Conservation (phyloP, 1,140 invertebrate genomes). For the Drosophila prosaltans region DNA sequence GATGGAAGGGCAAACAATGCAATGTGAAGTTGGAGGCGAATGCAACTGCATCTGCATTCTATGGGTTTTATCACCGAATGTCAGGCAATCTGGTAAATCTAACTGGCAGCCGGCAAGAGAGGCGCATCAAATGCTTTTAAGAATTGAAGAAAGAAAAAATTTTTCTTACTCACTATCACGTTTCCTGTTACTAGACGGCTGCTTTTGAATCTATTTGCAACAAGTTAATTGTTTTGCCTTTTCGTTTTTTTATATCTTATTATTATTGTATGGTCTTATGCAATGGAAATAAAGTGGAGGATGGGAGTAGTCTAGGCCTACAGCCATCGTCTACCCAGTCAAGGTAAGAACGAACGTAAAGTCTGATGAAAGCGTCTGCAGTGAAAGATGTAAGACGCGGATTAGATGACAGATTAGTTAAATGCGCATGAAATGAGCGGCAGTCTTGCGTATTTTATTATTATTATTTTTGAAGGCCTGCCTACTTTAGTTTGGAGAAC, state of each 20-base stretch:
- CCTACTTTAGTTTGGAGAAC: constrained; percentile 6
- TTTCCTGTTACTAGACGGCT: constrained; percentile 45
- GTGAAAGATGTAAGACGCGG: constrained; percentile 56
- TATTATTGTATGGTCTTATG: constrained; percentile 43
- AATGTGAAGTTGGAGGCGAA: constrained; percentile 27
- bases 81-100: constrained; percentile 11
- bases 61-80: constrained; percentile 50
- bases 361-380: constrained; percentile 25
- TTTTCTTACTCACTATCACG: constrained; percentile 50
- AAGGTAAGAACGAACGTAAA: background rate
- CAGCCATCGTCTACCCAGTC: background rate
- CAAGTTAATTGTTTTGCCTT: constrained; percentile 60
- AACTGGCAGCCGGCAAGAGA: constrained; percentile 25
- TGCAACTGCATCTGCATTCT: constrained; percentile 33
- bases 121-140: constrained; percentile 52
- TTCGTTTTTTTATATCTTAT: background rate
- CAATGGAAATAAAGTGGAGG: constrained; percentile 32
- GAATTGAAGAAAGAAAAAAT: constrained; percentile 1
- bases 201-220: constrained; percentile 46
- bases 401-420: constrained; percentile 80
- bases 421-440: constrained; percentile 75
- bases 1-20: background rate
- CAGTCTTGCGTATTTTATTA: constrained; percentile 30
- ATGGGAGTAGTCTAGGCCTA: background rate
- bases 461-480: constrained; percentile 21